Percentiles rank a stretch among this genome's conserved stretches.
These are phyloP conservation scores for Hippopotamus amphibius DNA, from an alignment of 2,113 vertebrate genomes.

Conservation along the genomic window DNA sequence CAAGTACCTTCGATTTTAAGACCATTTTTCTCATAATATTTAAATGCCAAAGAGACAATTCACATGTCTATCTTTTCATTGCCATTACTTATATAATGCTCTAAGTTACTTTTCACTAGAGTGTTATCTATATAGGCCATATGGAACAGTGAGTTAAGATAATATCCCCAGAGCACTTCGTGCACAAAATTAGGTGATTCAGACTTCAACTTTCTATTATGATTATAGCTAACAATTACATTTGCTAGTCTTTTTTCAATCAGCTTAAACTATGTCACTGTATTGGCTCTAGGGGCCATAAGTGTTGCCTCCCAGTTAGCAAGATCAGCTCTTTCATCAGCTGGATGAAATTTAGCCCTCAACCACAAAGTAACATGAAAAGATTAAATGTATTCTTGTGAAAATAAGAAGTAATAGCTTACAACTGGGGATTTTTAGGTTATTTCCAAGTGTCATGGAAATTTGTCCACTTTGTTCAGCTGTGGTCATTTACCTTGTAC, in stretches of 20 bases:
- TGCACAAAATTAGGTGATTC: background rate
- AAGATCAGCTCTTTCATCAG: no score
- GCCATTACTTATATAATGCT: background rate
- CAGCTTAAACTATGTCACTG: background rate
- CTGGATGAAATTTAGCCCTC: no score
- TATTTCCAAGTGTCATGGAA: background rate
- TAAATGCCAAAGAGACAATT: background rate
- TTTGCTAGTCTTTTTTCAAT: background rate
- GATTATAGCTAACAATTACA: background rate
- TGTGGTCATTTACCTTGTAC: background rate
- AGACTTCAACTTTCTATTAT: background rate
- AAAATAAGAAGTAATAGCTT: background rate
- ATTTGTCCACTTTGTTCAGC: background rate
- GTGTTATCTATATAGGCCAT: background rate
- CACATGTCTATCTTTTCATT: background rate
- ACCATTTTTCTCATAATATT: background rate
- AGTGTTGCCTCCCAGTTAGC: no score
- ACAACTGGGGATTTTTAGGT: background rate
- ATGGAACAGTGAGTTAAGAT: background rate
- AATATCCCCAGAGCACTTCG: background rate
- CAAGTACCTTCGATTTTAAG: background rate
- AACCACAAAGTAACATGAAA: no score
- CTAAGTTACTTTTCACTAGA: background rate
- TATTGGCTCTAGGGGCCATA: background rate
- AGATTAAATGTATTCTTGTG: background rate